These are phyloP conservation scores for Morone saxatilis DNA, from an alignment of 2,113 vertebrate species.

Conservation along the genomic window DNA sequence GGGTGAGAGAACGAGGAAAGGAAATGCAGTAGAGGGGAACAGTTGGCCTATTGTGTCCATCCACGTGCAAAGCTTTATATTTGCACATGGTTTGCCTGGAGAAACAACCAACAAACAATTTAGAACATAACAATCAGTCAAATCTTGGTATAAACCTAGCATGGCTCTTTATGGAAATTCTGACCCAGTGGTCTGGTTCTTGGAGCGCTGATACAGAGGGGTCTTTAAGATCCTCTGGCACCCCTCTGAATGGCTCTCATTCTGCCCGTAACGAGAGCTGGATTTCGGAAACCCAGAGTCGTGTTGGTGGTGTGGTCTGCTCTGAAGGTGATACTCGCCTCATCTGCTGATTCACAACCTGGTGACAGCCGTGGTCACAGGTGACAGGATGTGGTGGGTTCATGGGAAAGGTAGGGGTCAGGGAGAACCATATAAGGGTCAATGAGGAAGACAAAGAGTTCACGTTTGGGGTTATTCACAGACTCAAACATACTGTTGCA, in stretches of 20 bases:
- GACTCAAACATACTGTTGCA: background rate
- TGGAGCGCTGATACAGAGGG: slow-evolving; percentile 36
- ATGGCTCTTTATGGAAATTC: slow-evolving; percentile 51
- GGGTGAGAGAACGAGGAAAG: slow-evolving; percentile 42
- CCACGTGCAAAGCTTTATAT: slow-evolving; percentile 64
- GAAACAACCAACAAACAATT: slow-evolving; percentile 65
- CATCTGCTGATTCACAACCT: slow-evolving; percentile 25
- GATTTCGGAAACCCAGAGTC: slow-evolving; percentile 49
- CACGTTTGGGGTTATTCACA: background rate
- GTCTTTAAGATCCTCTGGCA: slow-evolving; percentile 59
- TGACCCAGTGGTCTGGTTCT: slow-evolving; percentile 48
- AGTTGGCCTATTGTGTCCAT: slow-evolving; percentile 64
- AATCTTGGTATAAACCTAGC: slow-evolving; percentile 25
- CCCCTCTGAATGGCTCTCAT: slow-evolving; percentile 43
- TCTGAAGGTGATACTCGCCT: slow-evolving; percentile 37
- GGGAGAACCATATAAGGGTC: background rate
- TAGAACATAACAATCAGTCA: slow-evolving; percentile 50
- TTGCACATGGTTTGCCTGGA: slow-evolving; percentile 63
- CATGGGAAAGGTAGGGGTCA: slow-evolving; percentile 7
- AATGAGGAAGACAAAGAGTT: background rate
- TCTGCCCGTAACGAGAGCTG: slow-evolving; percentile 50
- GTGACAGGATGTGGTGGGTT: slow-evolving; percentile 41
- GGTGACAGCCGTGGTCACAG: slow-evolving; percentile 32
- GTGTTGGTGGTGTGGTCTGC: background rate
- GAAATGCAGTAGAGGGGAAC: slow-evolving; percentile 63